Evolutionary conservation across 2,113 vertebrate genomes (phyloP).

Genomic region (Mobula birostris): DNA sequence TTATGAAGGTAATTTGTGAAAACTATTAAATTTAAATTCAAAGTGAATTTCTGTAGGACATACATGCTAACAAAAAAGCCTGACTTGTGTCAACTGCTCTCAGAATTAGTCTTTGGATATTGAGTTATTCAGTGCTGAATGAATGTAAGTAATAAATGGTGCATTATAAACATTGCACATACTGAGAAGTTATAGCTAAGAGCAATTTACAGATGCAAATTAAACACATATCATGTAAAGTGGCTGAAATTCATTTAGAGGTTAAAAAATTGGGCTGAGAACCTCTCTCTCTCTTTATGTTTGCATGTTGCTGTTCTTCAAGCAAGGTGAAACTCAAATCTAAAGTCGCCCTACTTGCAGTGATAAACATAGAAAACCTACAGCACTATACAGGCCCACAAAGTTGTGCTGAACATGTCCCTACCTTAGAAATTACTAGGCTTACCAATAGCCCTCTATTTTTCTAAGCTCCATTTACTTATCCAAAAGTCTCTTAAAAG

Average conservation of each 20-base stretch:
- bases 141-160: neutral
- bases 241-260: neutral
- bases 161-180: neutral
- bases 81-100: neutral
- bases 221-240: neutral
- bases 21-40: neutral
- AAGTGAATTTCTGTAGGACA: neutral
- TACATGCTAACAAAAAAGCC: neutral
- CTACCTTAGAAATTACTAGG: too few species aligned
- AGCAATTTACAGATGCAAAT: neutral
- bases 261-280: neutral
- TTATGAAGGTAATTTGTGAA: neutral
- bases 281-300: neutral
- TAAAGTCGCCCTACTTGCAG: neutral
- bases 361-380: neutral
- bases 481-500: too few species aligned
- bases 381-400: too few species aligned
- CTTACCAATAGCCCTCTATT: too few species aligned
- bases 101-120: neutral
- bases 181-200: neutral
- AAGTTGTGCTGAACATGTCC: too few species aligned
- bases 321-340: neutral
- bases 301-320: neutral
- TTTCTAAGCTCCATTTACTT: too few species aligned
- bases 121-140: neutral